These are phyloP conservation scores for Hyles lineata DNA, from an alignment of 2,888 invertebrate genomes.

Conservation along the genomic window DNA sequence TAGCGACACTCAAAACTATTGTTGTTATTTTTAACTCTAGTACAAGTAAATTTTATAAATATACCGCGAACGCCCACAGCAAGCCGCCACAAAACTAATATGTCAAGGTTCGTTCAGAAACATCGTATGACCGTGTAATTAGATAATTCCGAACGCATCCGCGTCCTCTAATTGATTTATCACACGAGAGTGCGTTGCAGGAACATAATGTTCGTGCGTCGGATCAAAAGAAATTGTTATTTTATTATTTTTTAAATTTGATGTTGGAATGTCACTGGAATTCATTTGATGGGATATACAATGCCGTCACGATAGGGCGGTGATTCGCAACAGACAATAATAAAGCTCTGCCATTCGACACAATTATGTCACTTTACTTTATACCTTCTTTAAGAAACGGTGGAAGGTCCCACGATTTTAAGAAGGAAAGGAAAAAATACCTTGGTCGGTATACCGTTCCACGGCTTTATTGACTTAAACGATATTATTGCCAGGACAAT, in stretches of 20 bases:
- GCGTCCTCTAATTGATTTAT: slow-evolving; percentile 51
- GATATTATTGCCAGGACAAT: no score
- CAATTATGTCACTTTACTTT: no score
- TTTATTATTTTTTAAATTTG: not conserved
- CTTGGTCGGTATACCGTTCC: no score
- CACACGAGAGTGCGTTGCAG: slow-evolving; percentile 10
- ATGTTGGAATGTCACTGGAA: not conserved
- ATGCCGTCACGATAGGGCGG: no score
- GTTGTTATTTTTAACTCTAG: slow-evolving; percentile 38
- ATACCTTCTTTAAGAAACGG: no score
- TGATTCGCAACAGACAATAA: no score
- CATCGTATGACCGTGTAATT: slow-evolving; percentile 64
- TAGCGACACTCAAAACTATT: slow-evolving; percentile 30
- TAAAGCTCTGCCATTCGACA: no score
- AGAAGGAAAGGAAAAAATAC: no score
- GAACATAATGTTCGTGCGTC: not conserved
- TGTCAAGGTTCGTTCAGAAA: slow-evolving; percentile 74
- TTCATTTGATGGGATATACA: no score
- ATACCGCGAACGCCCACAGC: slow-evolving; percentile 58
- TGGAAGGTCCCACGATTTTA: no score
- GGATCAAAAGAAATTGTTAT: not conserved
- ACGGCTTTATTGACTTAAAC: no score
- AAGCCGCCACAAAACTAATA: slow-evolving; percentile 62
- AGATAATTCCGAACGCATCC: slow-evolving; percentile 55
- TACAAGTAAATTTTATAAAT: slow-evolving; percentile 56